A percentile compares a stretch with the other conserved stretches of the same genome.
These are phyloP conservation scores for Epizoanthus rinbou DNA, from an alignment of 92 coral and sea anemone genomes.

Conservation along the genomic window DNA sequence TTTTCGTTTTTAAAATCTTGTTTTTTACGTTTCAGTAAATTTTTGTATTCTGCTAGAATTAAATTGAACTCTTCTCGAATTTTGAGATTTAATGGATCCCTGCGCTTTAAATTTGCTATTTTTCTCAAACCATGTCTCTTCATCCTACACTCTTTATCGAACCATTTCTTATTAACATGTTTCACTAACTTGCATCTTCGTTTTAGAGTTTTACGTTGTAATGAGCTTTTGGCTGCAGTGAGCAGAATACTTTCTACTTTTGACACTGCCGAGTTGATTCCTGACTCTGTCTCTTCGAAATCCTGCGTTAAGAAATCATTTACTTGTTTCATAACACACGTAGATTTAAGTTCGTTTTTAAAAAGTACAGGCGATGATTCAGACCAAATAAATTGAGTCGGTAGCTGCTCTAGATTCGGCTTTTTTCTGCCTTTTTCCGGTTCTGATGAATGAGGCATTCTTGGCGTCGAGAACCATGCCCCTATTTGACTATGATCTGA, in stretches of 20 bases:
- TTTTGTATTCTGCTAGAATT: constrained; percentile 35
- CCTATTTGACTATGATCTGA: background rate
- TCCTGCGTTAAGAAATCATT: background rate
- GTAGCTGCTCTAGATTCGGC: constrained; percentile 1
- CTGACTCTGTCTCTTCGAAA: background rate
- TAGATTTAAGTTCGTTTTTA: background rate
- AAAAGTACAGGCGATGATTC: background rate
- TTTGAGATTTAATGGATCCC: constrained; percentile 34
- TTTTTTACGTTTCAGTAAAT: constrained; percentile 24
- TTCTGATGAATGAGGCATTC: background rate
- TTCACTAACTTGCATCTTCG: background rate
- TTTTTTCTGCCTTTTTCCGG: background rate
- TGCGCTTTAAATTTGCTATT: constrained; percentile 43
- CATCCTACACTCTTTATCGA: constrained; percentile 42
- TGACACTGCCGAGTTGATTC: background rate
- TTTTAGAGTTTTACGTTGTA: background rate
- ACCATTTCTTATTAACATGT: constrained; percentile 31
- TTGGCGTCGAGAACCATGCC: constrained; percentile 20
- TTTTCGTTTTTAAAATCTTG: constrained; percentile 15
- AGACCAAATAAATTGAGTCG: constrained; percentile 3
- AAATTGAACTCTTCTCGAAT: constrained; percentile 29
- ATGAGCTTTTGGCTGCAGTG: background rate
- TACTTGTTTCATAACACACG: background rate
- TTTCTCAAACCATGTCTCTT: constrained; percentile 34
- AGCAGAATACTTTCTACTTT: background rate